Conservation (phyloP, 2,113 vertebrate genomes). For the Bos javanicus region DNA sequence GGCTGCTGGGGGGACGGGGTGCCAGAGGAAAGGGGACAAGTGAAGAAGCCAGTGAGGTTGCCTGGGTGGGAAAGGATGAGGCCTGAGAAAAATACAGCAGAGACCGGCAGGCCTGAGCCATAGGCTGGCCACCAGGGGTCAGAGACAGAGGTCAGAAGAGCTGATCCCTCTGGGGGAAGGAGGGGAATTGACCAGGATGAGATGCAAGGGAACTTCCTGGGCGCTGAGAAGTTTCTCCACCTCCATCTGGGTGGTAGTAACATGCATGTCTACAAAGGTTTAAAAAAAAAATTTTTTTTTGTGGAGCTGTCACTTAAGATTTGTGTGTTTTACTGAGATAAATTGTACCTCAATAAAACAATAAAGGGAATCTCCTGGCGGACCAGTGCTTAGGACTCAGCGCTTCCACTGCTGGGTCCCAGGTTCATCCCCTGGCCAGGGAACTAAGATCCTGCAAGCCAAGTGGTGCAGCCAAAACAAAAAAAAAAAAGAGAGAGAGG, state of each 20-base stretch:
- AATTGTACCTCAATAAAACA: neutral
- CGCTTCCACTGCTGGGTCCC: neutral
- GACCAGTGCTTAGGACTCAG: neutral
- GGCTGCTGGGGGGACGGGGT: neutral
- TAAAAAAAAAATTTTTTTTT: neutral
- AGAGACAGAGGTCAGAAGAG: neutral
- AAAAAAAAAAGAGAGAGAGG: neutral
- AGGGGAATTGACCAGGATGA: fast-evolving
- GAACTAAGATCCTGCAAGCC: neutral
- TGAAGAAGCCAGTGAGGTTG: neutral
- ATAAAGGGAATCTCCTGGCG: neutral
- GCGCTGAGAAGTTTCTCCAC: neutral
- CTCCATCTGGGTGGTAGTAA: neutral
- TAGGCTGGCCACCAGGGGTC: neutral
- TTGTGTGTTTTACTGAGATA: neutral
- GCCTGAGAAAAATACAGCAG: neutral
- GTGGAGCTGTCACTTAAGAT: neutral
- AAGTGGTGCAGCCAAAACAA: neutral
- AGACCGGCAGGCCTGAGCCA: neutral
- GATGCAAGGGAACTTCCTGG: neutral
- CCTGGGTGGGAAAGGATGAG: no score
- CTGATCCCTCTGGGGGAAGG: neutral
- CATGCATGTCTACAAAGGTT: neutral
- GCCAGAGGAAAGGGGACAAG: neutral
- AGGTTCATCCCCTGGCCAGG: neutral